A percentile compares a stretch with the other conserved stretches of the same genome.
phyloP scores from a whole-genome alignment of 2,797 vertebrate genomes.

The Chrosomus eos region DNA sequence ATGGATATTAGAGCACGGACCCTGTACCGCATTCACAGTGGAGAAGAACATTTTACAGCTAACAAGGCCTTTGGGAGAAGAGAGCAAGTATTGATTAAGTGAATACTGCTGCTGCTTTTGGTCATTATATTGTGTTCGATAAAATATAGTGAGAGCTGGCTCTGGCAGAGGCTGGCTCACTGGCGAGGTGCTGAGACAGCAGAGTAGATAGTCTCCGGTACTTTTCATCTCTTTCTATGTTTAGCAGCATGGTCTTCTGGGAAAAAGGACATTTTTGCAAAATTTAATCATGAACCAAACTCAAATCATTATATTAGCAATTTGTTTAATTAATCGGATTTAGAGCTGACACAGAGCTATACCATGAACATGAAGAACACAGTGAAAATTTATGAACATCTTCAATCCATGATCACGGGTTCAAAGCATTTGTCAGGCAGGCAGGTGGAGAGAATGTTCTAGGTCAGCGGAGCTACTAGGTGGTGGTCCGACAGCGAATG shows the following conservation, averaged over 20 bases:
- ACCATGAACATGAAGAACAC: not conserved
- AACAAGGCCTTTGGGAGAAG: slow-evolving; percentile 60
- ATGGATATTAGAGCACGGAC: slow-evolving; percentile 29
- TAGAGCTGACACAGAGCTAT: not conserved
- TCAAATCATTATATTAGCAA: not conserved
- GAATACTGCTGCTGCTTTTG: slow-evolving; percentile 50
- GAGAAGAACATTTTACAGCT: slow-evolving; percentile 56
- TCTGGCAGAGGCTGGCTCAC: slow-evolving; percentile 7
- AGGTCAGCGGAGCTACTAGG: slow-evolving; percentile 22
- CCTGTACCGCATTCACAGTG: slow-evolving; percentile 26
- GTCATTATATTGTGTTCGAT: slow-evolving; percentile 61
- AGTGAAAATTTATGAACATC: not conserved
- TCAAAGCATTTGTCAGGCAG: not conserved
- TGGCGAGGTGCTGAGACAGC: slow-evolving; percentile 57
- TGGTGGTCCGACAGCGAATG: slow-evolving; percentile 18
- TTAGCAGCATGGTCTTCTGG: slow-evolving; percentile 47
- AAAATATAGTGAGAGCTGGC: slow-evolving; percentile 54
- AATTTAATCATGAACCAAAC: slow-evolving; percentile 30
- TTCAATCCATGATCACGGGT: not conserved
- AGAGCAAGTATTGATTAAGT: slow-evolving; percentile 58
- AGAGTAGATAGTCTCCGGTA: slow-evolving; percentile 24
- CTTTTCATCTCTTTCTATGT: slow-evolving; percentile 46
- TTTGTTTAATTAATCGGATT: not conserved
- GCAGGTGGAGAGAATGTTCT: slow-evolving; percentile 34
- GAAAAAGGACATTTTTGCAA: slow-evolving; percentile 29